A percentile compares a stretch with the other conserved stretches of the same genome.
Evolutionary conservation across 2,797 vertebrate species (phyloP).

Genomic region (Liasis olivaceus): DNA sequence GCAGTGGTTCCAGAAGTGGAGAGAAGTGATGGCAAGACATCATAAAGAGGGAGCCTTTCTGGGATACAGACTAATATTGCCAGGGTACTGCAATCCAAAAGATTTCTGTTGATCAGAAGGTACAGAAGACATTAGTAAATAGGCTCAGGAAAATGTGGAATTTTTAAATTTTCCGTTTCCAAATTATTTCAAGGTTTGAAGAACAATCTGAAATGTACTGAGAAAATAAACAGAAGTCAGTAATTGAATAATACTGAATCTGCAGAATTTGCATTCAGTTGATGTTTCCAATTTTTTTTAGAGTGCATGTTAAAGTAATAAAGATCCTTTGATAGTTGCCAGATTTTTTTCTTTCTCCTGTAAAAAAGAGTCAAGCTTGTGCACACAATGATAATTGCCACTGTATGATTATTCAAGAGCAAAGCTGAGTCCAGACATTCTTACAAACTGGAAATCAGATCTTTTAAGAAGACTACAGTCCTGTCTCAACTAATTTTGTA

Average conservation of each 20-base stretch:
- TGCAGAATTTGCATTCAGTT: background rate
- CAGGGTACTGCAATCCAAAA: background rate
- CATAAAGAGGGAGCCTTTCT: background rate
- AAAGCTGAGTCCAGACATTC: background rate
- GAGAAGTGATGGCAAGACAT: background rate
- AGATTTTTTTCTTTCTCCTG: background rate
- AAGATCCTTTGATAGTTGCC: background rate
- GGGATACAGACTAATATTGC: background rate
- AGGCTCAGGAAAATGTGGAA: too few relatives aligned
- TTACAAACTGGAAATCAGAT: background rate
- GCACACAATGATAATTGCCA: background rate
- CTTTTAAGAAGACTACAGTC: background rate
- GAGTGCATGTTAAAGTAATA: background rate
- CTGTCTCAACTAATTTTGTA: background rate
- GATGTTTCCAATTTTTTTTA: background rate
- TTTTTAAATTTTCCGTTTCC: background rate
- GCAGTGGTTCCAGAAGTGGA: background rate
- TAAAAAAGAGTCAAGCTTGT: background rate
- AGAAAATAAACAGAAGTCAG: background rate
- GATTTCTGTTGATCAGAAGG: background rate
- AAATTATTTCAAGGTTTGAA: background rate
- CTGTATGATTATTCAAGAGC: background rate
- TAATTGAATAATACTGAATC: background rate
- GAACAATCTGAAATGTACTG: background rate
- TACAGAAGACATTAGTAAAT: background rate